Evolutionary conservation across 2,888 invertebrate genomes (phyloP), one percentile per base, ranked within the genome.

Genomic region (Lochmaea crataegi): DNA sequence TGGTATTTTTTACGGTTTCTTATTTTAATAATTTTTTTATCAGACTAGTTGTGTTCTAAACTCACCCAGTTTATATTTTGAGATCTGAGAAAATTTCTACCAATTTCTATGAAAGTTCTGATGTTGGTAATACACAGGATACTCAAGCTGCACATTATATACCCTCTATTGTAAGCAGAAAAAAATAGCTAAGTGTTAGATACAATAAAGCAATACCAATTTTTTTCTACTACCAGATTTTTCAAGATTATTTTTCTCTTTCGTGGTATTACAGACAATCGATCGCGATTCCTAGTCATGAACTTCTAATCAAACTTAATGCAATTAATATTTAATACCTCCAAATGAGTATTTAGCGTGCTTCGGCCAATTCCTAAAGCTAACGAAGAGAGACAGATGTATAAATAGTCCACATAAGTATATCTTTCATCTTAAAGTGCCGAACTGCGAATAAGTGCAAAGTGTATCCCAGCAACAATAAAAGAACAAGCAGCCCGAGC

Each of bases 111-210:
- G 83, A 82, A 80, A 76, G 83, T 82, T 76, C 81, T 78, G 79
- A 75, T 79, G 82, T 75, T 82, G 83, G 82, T 84, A 84, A 82
- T 84, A 83, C 73, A 81, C 78, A 71, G 84, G 84, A 80, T 32
- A 56, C 45, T 85, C 84, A 78, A 84, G 82, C 82, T 86, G 86
- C 80, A 86, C 84, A 83, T 83, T 85, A 84, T 86, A 86, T 79
- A 86, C 84, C 83, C 84, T 84, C 86, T 86, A 83, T 79, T 81
- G 74, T 74, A 68, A 56, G 66, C 73, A 75, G 42, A 75, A 77
- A 32, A 32, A 77, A 75, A 68, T 64, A 77, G 75, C 75, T 38
- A 63, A 63, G 41, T 69, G 61, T 69, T 53, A 41, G 61, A 38
- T 63, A 64, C n/a, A 63, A 63, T 51, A 56, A 58, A 69, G 69